Evolutionary conservation across 2,113 vertebrate genomes (phyloP).

Genomic region (Heptranchias perlo): DNA sequence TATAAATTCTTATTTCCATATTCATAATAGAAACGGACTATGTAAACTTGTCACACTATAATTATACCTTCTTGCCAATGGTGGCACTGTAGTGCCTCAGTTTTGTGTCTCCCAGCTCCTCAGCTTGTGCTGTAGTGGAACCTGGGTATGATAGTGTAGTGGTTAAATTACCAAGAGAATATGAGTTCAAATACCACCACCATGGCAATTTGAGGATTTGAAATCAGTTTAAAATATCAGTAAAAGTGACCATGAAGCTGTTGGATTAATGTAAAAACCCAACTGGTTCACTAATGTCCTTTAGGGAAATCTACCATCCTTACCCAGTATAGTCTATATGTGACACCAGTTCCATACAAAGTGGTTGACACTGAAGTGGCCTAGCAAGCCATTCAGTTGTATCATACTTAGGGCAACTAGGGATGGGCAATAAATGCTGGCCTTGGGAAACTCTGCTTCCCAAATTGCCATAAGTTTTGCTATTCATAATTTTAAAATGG

Average conservation of each 20-base stretch:
- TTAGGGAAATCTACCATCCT: not conserved
- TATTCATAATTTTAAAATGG: not conserved
- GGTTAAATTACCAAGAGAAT: not conserved
- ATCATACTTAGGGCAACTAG: not conserved
- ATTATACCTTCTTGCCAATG: not conserved
- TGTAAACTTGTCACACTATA: not conserved
- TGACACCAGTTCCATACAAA: not conserved
- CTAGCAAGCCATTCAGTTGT: not conserved
- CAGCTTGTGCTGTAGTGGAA: not conserved
- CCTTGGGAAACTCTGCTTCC: not conserved
- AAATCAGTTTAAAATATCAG: not conserved
- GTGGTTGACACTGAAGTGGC: not conserved
- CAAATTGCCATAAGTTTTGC: not conserved
- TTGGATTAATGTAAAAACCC: not conserved
- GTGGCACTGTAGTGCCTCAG: not conserved
- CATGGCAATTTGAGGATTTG: not conserved
- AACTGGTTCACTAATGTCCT: not conserved
- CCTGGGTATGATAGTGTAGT: not conserved
- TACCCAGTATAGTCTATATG: no score
- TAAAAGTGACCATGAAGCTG: not conserved
- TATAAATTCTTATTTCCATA: not conserved
- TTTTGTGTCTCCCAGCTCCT: not conserved
- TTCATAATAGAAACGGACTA: not conserved
- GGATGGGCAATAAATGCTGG: not conserved
- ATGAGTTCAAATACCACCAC: not conserved